A percentile compares a stretch with the other conserved stretches of the same genome.
phyloP scores from a whole-genome alignment of 2,113 vertebrate species.

The Steatornis caripensis region DNA sequence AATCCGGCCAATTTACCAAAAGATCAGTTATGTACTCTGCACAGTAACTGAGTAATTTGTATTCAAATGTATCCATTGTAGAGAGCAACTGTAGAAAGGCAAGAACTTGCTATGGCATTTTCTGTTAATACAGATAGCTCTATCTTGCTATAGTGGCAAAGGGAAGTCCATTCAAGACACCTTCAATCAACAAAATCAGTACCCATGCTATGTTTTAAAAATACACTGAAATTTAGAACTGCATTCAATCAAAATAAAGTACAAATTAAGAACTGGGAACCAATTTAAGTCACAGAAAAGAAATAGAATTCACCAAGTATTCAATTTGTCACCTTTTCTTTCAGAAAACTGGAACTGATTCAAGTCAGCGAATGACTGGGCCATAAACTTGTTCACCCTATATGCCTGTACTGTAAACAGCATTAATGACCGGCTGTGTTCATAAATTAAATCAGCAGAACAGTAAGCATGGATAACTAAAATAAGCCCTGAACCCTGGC shows the following conservation, averaged over 20 bases:
- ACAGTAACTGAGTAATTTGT: background rate
- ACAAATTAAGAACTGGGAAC: background rate
- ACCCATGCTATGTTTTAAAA: background rate
- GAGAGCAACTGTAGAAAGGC: background rate
- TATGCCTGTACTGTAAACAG: slow-evolving; percentile 37
- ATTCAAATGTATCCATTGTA: background rate
- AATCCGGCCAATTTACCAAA: background rate
- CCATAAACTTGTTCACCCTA: slow-evolving; percentile 1
- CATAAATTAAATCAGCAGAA: slow-evolving; percentile 51
- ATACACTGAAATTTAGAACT: background rate
- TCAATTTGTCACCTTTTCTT: slow-evolving; percentile 13
- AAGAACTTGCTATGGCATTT: background rate
- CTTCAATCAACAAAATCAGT: background rate
- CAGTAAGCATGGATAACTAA: slow-evolving; percentile 13
- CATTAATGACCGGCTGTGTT: slow-evolving; percentile 30
- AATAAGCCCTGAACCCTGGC: background rate
- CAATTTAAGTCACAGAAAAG: background rate
- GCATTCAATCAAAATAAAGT: background rate
- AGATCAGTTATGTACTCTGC: background rate
- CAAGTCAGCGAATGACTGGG: slow-evolving; percentile 43
- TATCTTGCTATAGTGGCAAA: background rate
- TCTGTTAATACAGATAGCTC: background rate
- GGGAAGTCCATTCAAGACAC: background rate
- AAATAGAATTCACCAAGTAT: background rate
- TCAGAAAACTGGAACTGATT: slow-evolving; percentile 23